Evolutionary conservation across 1,140 invertebrate species (phyloP), one percentile per base, ranked within the genome.

Genomic region (Wiebesia pumilae): DNA sequence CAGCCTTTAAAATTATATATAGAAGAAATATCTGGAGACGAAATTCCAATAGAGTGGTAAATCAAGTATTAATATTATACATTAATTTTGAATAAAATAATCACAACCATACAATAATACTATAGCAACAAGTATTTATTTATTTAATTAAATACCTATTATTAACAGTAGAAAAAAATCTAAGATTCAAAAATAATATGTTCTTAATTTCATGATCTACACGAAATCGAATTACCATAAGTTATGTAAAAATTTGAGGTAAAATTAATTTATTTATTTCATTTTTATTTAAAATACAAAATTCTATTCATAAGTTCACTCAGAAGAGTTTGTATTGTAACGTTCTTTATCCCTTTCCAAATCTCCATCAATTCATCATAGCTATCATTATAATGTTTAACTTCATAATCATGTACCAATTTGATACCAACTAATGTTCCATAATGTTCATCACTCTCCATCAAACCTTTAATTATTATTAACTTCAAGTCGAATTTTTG

Each of bases 1-100:
- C 21, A 58, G 21, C 47, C 81, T 40, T 83, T 47, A n/a, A 71
- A 33, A 69, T n/a, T 83, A 54, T 83, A 83, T 75, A 67, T 83
- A 58, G 33, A 81, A 67, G 21, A 81, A 40, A n/a, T 7, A 0
- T 27, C 38, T 81, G 4, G 33, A n/a, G 16, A 81, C 38, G 4
- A 65, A 38, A n/a, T 43, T n/a, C 21, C 6, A 78, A 78, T n/a
- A 47, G 10, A 78, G 10, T 33, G 7, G 43, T 78, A 51, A 30
- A 78, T 14, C 12, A 51, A 47, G 30, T 51, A 14, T 78, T 16
- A n/a, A 47, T 30, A 10, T 27, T 51, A 16, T 78, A 47, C n/a
- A n/a, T 30, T 78, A 6, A 43, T 75, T 54, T 54, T 40, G 21
- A 43, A 75, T 51, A 27, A 78, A 54, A 33, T 78, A 51, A 54